Conservation (phyloP, 2,888 invertebrate genomes). For the Lydus trimaculatus region DNA sequence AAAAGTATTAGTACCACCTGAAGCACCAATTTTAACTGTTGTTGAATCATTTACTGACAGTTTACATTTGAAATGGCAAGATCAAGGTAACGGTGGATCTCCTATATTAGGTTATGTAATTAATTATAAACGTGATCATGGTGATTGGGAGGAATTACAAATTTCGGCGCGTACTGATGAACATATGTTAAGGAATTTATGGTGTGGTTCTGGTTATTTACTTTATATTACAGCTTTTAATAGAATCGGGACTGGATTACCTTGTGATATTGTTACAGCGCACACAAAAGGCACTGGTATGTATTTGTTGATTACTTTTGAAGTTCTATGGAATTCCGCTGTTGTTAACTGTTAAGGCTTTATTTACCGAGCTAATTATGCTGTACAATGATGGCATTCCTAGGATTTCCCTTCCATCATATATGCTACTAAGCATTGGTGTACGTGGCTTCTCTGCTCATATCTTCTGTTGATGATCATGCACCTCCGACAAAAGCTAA, state of each 20-base stretch:
- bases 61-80: constrained; percentile 71
- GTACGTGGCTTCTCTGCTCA: too few species aligned
- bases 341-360: neutral
- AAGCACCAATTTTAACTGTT: constrained; percentile 82
- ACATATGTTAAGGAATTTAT: constrained; percentile 80
- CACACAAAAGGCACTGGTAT: constrained; percentile 81
- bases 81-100: constrained; percentile 83
- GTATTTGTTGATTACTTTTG: neutral
- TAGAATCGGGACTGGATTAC: constrained; percentile 86
- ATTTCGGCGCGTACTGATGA: constrained; percentile 82
- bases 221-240: constrained; percentile 91
- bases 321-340: neutral
- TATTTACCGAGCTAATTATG: neutral
- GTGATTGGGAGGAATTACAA: constrained; percentile 91
- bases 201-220: constrained; percentile 89
- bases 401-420: too few species aligned
- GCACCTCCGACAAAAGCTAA: too few species aligned
- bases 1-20: constrained; percentile 82
- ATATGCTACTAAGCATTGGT: too few species aligned
- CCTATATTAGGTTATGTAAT: constrained; percentile 85
- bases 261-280: constrained; percentile 87
- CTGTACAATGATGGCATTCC: neutral
- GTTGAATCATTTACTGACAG: constrained; percentile 85
- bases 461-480: too few species aligned
- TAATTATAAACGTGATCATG: constrained; percentile 88